Percentiles rank a stretch among this genome's conserved stretches.
Evolutionary conservation across 2,797 vertebrate genomes (phyloP).

Genomic region (Malacoctenus gilli): DNA sequence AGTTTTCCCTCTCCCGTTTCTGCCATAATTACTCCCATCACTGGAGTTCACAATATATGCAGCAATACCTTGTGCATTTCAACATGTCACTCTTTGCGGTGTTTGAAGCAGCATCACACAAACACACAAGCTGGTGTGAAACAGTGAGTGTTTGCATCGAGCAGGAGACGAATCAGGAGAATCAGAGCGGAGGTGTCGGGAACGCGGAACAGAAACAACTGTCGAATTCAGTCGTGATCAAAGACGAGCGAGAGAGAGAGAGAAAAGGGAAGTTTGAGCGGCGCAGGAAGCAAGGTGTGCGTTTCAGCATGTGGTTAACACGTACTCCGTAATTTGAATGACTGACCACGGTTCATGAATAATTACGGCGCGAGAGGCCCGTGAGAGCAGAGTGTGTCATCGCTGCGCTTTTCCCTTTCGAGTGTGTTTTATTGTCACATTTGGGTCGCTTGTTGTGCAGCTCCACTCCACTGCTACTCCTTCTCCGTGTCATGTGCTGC

Average conservation of each 20-base stretch:
- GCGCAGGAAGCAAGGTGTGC: not conserved
- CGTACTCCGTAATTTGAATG: slow-evolving; percentile 26
- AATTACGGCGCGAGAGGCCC: slow-evolving; percentile 23
- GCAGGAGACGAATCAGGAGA: too few relatives aligned
- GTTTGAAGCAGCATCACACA: too few relatives aligned
- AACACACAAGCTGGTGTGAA: too few relatives aligned
- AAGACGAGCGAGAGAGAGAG: not conserved
- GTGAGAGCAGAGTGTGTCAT: slow-evolving; percentile 20
- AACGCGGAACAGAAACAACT: too few relatives aligned
- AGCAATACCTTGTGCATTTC: too few relatives aligned
- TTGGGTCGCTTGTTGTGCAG: slow-evolving; percentile 56
- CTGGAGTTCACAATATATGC: too few relatives aligned
- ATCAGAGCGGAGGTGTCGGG: too few relatives aligned
- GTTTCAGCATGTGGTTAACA: slow-evolving; percentile 25
- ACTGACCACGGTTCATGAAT: slow-evolving; percentile 43
- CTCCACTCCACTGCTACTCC: slow-evolving; percentile 38
- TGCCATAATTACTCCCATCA: too few relatives aligned
- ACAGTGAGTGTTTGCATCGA: too few relatives aligned
- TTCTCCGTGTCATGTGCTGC: slow-evolving; percentile 29
- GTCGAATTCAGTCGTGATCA: not conserved
- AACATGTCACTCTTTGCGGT: too few relatives aligned
- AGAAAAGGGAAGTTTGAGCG: not conserved
- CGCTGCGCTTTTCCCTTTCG: slow-evolving; percentile 27
- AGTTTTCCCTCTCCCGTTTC: too few relatives aligned
- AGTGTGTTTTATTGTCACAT: slow-evolving; percentile 57